A percentile compares a stretch with the other conserved stretches of the same genome.
These are phyloP conservation scores for human DNA, from an alignment of 2,113 vertebrate genomes.

Conservation along the genomic window DNA sequence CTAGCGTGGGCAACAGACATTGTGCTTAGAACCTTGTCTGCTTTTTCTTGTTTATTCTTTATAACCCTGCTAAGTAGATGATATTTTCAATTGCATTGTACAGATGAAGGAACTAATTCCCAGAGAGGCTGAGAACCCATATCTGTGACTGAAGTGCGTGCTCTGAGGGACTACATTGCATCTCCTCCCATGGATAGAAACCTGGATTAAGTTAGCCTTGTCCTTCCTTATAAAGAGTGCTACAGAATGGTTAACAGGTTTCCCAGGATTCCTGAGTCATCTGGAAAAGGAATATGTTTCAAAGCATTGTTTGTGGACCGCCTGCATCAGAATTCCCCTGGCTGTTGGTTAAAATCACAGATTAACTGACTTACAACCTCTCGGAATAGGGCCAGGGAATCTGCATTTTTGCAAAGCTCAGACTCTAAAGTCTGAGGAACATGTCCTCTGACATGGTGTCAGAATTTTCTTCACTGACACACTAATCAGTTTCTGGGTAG, in stretches of 20 bases:
- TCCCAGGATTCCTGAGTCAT: neutral
- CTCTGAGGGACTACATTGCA: neutral
- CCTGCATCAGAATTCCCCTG: neutral
- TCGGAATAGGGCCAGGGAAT: conserved; percentile 24
- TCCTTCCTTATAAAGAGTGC: neutral
- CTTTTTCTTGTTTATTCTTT: neutral
- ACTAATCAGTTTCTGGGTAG: neutral
- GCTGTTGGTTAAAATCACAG: neutral
- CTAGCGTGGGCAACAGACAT: neutral
- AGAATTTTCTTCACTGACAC: neutral
- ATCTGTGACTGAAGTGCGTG: neutral
- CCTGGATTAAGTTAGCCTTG: neutral
- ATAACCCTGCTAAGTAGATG: neutral
- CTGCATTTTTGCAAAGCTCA: conserved; percentile 31
- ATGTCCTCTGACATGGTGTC: too few relatives aligned
- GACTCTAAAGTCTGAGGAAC: neutral
- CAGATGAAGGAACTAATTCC: neutral
- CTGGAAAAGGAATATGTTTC: conserved; percentile 6
- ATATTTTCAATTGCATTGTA: neutral
- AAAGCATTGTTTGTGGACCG: neutral
- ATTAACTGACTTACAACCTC: neutral
- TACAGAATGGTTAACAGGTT: neutral
- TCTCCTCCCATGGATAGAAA: neutral
- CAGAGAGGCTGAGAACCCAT: neutral
- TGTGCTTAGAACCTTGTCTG: neutral